A percentile compares a stretch with the other conserved stretches of the same genome.
Conservation (phyloP, 2,888 invertebrate species). For the Melieria omissa region DNA sequence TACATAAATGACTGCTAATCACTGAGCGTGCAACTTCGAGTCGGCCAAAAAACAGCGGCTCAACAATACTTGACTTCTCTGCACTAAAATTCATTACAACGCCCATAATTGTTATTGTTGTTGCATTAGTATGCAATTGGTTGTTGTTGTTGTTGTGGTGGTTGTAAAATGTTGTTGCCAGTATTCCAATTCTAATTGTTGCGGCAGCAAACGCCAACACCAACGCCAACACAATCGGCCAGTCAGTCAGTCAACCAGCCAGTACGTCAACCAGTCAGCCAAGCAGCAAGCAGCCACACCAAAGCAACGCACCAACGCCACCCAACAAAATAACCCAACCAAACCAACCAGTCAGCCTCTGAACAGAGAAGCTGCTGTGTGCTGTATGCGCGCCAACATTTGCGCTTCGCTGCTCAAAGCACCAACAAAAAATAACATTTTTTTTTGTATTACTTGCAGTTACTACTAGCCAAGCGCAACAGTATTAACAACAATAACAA, state of each 20-base stretch:
- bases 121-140: slow-evolving; percentile 14
- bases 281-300: background rate
- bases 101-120: background rate
- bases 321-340: background rate
- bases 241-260: slow-evolving; percentile 15
- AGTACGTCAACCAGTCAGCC: slow-evolving; percentile 11
- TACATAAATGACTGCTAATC: slow-evolving; percentile 20
- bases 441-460: background rate
- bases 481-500: slow-evolving; percentile 8
- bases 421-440: background rate
- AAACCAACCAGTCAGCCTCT: background rate
- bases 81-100: no score
- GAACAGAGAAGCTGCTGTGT: background rate
- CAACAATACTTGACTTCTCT: background rate
- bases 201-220: slow-evolving; percentile 10
- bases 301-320: background rate
- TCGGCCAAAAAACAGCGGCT: slow-evolving; percentile 4
- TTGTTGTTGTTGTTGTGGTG: slow-evolving; percentile 1
- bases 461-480: slow-evolving; percentile 22
- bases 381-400: slow-evolving; percentile 9
- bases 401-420: slow-evolving; percentile 21
- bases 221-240: slow-evolving; percentile 2
- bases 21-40: slow-evolving; percentile 23
- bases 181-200: slow-evolving; percentile 37
- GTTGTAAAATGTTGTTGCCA: slow-evolving; percentile 23